Base-by-base conservation (phyloP, 2,888 invertebrate genomes). In the Ditula angustiorana region DNA sequence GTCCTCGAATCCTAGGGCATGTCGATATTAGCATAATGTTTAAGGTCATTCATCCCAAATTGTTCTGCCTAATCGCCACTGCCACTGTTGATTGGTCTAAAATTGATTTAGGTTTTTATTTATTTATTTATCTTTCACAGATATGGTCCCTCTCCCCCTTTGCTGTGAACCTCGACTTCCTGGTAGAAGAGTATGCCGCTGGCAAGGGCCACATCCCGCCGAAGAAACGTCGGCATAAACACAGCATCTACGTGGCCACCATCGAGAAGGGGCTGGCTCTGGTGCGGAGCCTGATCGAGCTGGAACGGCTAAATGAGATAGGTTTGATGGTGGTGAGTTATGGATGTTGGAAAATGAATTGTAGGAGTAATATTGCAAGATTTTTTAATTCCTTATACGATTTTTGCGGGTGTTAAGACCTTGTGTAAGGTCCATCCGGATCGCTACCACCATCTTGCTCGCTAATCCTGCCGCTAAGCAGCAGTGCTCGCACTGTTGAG, bases 111-210 rank as follows among this genome's bases (percentile, higher is more conserved):
- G n/a, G n/a, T n/a, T n/a, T n/a, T n/a, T n/a, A n/a, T n/a, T n/a
- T n/a, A n/a, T n/a, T n/a, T n/a, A n/a, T n/a, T n/a, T 28, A 47
- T 8, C 63, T 41, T n/a, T 76, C 89, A 3, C 77, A 97, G 97
- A 96, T 98, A 7, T 95, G 96, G 92, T 94, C 95, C 1, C 90
- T 99, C 79, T 95, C 97, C 1, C 96, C 97, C 19, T 97, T 99
- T 92, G 98, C 98, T 2, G 94, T 98, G 1, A 96, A 96, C 67
- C 88, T 99, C 66, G 96, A 96, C 67, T 99, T 99, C 81, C 88
- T 98, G 68, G 95, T 99, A 0, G 99, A 99, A 86, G 99, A 99
- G 85, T 99, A 99, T 92, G 98, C 99, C 0, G 98, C 96, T 0
- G 96, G 96, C 49, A 98, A 97, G 85, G 99, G 99, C 0, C 96